phyloP scores from a whole-genome alignment of 2,797 vertebrate genomes.

The Gymnocypris eckloni region DNA sequence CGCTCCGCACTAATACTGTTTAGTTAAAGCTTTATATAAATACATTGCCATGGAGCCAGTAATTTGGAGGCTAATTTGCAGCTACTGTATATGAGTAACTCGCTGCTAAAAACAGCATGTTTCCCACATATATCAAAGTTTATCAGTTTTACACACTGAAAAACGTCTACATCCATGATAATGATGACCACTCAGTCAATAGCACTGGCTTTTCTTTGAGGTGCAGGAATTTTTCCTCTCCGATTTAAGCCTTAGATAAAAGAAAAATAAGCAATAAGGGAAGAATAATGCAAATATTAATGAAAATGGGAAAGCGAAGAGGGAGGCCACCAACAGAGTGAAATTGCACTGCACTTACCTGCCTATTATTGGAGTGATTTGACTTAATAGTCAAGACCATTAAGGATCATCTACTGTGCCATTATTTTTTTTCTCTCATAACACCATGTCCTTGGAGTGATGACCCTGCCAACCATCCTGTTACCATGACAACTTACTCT shows the following conservation, averaged over 20 bases:
- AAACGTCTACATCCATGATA: background rate
- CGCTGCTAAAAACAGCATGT: background rate
- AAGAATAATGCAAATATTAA: constrained; percentile 41
- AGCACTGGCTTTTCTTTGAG: background rate
- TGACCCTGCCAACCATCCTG: constrained; percentile 35
- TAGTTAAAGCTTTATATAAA: background rate
- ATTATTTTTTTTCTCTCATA: constrained; percentile 46
- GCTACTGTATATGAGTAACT: background rate
- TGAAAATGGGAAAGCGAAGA: constrained; percentile 38
- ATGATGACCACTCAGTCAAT: constrained; percentile 5
- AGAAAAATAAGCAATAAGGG: background rate
- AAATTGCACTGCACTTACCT: constrained; percentile 59
- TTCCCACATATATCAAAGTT: background rate
- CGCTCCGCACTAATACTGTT: background rate
- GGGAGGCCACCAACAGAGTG: constrained; percentile 45
- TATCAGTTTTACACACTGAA: background rate
- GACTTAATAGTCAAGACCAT: constrained; percentile 58
- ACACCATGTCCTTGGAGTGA: constrained; percentile 47
- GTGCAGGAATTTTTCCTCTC: background rate
- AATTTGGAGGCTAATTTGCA: background rate
- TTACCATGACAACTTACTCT: constrained; percentile 55
- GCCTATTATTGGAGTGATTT: constrained; percentile 54
- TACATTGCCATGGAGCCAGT: background rate
- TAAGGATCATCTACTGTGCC: constrained; percentile 53
- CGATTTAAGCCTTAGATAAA: background rate